Evolutionary conservation across 2,888 invertebrate genomes (phyloP).

Genomic region (Belgica antarctica): DNA sequence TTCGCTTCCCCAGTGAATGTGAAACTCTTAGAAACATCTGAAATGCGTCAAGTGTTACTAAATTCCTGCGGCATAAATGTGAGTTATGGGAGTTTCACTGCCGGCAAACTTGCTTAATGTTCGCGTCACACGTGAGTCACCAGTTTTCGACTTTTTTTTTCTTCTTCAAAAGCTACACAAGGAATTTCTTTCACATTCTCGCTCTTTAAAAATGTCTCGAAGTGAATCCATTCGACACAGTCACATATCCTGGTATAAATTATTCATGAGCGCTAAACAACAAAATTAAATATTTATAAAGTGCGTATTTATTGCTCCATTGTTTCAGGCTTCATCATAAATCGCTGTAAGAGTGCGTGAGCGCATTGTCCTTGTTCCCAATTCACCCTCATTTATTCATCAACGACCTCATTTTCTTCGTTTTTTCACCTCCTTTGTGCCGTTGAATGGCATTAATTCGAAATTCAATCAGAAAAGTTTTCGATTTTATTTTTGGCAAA

Average conservation of each 20-base stretch:
- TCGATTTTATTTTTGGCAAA: neutral
- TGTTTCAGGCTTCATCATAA: slow-evolving; percentile 15
- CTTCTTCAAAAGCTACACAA: no score
- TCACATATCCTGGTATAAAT: slow-evolving; percentile 16
- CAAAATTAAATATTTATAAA: slow-evolving; percentile 41
- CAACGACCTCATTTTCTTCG: neutral
- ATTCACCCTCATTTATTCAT: neutral
- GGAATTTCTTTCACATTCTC: no score
- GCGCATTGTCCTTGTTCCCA: slow-evolving; percentile 14
- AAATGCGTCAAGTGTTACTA: no score
- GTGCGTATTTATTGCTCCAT: slow-evolving; percentile 39
- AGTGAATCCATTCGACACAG: slow-evolving; percentile 1
- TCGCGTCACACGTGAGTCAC: no score
- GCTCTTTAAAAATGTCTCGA: neutral
- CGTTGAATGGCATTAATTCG: slow-evolving; percentile 1
- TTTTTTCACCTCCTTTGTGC: no score
- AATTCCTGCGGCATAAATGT: no score
- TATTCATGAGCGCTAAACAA: slow-evolving; percentile 27
- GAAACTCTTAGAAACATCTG: no score
- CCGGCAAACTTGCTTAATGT: no score
- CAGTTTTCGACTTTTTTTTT: no score
- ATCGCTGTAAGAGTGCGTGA: neutral
- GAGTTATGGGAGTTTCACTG: no score
- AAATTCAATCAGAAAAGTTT: neutral
- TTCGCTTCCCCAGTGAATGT: no score